These are phyloP conservation scores for Ramazzottius varieornatus DNA, from an alignment of 2,888 invertebrate species.

Conservation along the genomic window DNA sequence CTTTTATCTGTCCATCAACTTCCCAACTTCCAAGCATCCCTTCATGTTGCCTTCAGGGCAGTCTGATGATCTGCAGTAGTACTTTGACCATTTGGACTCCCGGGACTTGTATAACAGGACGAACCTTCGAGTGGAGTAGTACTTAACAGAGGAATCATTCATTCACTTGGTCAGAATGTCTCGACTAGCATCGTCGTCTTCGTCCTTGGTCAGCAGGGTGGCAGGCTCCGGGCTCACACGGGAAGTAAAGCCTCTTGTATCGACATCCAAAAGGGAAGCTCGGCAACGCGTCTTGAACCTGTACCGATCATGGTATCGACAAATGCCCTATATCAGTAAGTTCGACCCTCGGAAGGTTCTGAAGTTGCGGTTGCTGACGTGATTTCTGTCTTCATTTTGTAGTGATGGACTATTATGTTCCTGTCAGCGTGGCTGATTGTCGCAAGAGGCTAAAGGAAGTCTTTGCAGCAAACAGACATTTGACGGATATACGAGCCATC, in stretches of 20 bases:
- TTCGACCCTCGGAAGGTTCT: slow-evolving; percentile 11
- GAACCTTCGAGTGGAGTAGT: too few species aligned
- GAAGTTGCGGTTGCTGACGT: background rate
- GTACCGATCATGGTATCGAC: slow-evolving; percentile 79
- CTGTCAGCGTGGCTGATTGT: slow-evolving; percentile 40
- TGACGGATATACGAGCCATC: slow-evolving; percentile 59
- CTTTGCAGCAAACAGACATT: slow-evolving; percentile 45
- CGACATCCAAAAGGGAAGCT: slow-evolving; percentile 46
- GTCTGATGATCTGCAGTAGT: too few species aligned
- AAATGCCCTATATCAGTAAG: slow-evolving; percentile 61
- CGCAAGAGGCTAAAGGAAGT: slow-evolving; percentile 44
- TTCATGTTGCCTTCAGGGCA: too few species aligned
- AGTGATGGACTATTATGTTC: slow-evolving; percentile 61
- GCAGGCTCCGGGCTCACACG: slow-evolving; percentile 12
- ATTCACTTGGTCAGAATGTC: background rate
- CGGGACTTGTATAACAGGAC: too few species aligned
- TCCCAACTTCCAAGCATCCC: too few species aligned
- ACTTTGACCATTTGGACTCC: too few species aligned
- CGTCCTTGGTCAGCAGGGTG: background rate
- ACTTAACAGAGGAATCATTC: too few species aligned
- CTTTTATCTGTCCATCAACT: too few species aligned
- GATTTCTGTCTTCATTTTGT: slow-evolving; percentile 17
- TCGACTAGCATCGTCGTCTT: background rate
- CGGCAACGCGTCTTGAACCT: slow-evolving; percentile 52
- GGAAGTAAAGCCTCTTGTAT: slow-evolving; percentile 61